These are phyloP conservation scores for Actinernus sp. DNA, from an alignment of 92 coral and sea anemone genomes.

Conservation along the genomic window DNA sequence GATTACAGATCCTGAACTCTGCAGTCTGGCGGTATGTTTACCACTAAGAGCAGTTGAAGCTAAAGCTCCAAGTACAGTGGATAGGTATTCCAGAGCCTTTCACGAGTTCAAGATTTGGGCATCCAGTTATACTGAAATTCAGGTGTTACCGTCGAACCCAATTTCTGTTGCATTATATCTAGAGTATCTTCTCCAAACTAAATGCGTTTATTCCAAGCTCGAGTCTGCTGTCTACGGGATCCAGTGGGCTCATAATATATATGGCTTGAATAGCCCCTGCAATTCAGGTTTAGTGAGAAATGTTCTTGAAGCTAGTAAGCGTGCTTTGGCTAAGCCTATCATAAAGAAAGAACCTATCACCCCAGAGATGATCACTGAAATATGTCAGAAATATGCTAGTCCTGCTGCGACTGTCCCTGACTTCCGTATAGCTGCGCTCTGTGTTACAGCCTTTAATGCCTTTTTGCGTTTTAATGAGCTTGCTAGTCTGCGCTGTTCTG, in stretches of 20 bases:
- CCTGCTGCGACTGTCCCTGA: conserved; percentile 21
- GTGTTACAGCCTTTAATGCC: conserved; percentile 44
- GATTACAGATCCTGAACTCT: not conserved
- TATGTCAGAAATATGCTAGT: conserved; percentile 28
- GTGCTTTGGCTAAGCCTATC: conserved; percentile 38
- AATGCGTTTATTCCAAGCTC: conserved; percentile 21
- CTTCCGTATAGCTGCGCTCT: conserved; percentile 26
- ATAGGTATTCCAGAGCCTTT: conserved; percentile 62
- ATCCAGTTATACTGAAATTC: conserved; percentile 15
- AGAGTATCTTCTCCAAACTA: conserved; percentile 32
- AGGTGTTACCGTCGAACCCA: conserved; percentile 41
- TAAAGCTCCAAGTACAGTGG: conserved; percentile 41
- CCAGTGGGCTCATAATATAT: conserved; percentile 58
- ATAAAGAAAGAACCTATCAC: conserved; percentile 57
- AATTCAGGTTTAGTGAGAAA: conserved; percentile 18
- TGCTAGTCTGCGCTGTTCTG: conserved; percentile 10
- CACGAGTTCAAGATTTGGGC: conserved; percentile 50
- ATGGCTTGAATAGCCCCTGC: conserved; percentile 30
- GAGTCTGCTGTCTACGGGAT: conserved; percentile 59
- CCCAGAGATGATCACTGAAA: conserved; percentile 10
- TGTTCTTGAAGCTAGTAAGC: conserved; percentile 42
- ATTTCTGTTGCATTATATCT: conserved; percentile 44
- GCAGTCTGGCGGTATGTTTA: conserved; percentile 19
- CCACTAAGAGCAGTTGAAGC: conserved; percentile 37
- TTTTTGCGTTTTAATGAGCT: conserved; percentile 52